phyloP scores from a whole-genome alignment of 2,888 invertebrate species.

The Aromia moschata region DNA sequence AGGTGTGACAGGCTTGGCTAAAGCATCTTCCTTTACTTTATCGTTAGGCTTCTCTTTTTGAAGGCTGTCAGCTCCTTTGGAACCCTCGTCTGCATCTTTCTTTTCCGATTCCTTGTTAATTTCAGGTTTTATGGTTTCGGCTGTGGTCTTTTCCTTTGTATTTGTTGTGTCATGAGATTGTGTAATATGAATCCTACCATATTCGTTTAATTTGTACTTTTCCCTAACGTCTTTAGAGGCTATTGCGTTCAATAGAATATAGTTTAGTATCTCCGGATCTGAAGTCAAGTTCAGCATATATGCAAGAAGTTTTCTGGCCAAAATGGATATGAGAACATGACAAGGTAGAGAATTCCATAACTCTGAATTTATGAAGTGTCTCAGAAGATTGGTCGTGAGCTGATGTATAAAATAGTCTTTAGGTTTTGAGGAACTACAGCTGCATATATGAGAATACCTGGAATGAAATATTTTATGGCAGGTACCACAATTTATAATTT shows the following conservation, averaged over 20 bases:
- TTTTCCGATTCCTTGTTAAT: neutral
- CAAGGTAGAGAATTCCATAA: slow-evolving; percentile 74
- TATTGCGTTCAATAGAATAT: slow-evolving; percentile 49
- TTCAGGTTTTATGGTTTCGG: neutral
- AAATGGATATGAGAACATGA: slow-evolving; percentile 69
- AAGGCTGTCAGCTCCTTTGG: neutral
- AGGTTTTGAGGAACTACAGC: slow-evolving; percentile 60
- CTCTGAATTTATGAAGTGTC: slow-evolving; percentile 74
- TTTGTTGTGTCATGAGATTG: slow-evolving; percentile 41
- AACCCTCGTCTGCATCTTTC: neutral
- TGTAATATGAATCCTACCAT: slow-evolving; percentile 42
- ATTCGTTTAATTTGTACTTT: slow-evolving; percentile 49
- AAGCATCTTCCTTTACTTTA: neutral
- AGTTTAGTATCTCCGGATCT: slow-evolving; percentile 66
- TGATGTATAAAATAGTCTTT: slow-evolving; percentile 70
- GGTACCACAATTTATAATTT: slow-evolving; percentile 33
- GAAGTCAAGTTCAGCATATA: slow-evolving; percentile 65
- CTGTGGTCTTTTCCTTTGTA: slow-evolving; percentile 17
- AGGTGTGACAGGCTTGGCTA: neutral
- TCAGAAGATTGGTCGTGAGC: slow-evolving; percentile 67
- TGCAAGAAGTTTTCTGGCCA: slow-evolving; percentile 68
- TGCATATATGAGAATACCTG: slow-evolving; percentile 59
- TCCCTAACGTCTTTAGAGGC: slow-evolving; percentile 41
- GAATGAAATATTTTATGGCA: slow-evolving; percentile 37
- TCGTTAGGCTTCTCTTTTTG: slow-evolving; percentile 9